These are phyloP conservation scores for Poecilus cupreus DNA, from an alignment of 2,888 invertebrate genomes.

Conservation along the genomic window DNA sequence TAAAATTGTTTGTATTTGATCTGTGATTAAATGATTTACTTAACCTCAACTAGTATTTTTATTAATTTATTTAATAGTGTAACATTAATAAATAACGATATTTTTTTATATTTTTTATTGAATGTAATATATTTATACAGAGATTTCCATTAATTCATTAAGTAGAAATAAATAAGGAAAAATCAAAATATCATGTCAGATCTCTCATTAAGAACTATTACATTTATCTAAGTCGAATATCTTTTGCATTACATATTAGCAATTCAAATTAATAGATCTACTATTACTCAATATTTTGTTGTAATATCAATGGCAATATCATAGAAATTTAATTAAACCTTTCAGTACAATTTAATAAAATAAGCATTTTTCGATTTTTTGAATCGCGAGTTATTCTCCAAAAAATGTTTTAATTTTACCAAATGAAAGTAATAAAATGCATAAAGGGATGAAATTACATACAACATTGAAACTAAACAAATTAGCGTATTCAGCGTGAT, in stretches of 20 bases:
- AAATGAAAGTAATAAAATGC: background rate
- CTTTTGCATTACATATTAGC: slow-evolving; percentile 13
- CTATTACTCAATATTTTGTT: background rate
- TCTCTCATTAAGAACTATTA: slow-evolving; percentile 26
- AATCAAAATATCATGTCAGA: slow-evolving; percentile 16
- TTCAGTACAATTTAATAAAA: background rate
- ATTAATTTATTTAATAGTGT: background rate
- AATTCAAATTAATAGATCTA: slow-evolving; percentile 13
- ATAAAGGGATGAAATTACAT: background rate
- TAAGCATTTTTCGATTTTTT: background rate
- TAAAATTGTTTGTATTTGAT: slow-evolving; percentile 34
- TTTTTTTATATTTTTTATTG: slow-evolving; percentile 18
- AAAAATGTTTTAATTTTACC: background rate
- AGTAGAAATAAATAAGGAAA: slow-evolving; percentile 17
- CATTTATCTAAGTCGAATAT: slow-evolving; percentile 39
- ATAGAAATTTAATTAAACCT: background rate
- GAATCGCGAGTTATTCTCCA: background rate
- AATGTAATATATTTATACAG: slow-evolving; percentile 39
- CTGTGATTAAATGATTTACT: slow-evolving; percentile 41
- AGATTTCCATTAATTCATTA: slow-evolving; percentile 26
- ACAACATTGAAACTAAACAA: slow-evolving; percentile 26
- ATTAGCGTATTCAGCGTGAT: slow-evolving; percentile 2
- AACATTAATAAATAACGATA: background rate
- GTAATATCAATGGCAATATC: slow-evolving; percentile 17
- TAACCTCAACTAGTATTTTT: background rate